Evolutionary conservation across 2,888 invertebrate species (phyloP).

Genomic region (Tortrix viridana): DNA sequence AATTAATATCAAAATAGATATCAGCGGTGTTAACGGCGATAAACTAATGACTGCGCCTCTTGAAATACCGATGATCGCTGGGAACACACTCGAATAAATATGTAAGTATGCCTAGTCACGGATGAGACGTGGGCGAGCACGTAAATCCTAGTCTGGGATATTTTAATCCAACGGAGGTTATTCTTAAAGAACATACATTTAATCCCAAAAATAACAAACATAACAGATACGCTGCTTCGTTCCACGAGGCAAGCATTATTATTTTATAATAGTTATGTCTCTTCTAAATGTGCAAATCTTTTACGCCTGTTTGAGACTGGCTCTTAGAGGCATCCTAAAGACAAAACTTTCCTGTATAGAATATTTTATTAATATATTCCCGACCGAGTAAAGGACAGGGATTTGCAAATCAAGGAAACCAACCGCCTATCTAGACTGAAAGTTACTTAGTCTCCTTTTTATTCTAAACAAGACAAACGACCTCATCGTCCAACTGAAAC

Average conservation of each 20-base stretch:
- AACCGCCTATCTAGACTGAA: background rate
- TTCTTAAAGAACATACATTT: conserved; percentile 41
- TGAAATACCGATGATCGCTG: conserved; percentile 48
- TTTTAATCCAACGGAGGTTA: conserved; percentile 54
- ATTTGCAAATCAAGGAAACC: too few species aligned
- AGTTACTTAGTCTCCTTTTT: background rate
- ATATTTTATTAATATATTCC: too few species aligned
- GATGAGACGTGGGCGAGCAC: conserved; percentile 57
- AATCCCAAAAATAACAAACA: conserved; percentile 24
- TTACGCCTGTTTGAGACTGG: too few species aligned
- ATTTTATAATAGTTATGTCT: background rate
- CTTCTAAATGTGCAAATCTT: too few species aligned
- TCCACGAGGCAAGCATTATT: background rate
- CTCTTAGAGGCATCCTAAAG: too few species aligned
- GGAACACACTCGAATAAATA: conserved; percentile 57
- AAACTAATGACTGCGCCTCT: conserved; percentile 43
- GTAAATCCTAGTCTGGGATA: conserved; percentile 59
- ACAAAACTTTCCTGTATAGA: too few species aligned
- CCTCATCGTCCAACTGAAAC: conserved; percentile 47
- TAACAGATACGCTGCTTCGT: background rate
- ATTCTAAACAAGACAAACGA: conserved; percentile 18
- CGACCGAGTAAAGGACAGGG: too few species aligned
- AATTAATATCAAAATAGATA: conserved; percentile 33
- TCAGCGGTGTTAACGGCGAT: conserved; percentile 37
- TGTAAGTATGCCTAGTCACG: conserved; percentile 44